Evolutionary conservation across 2,797 vertebrate species (phyloP).

Genomic region (Tenualosa ilisha): DNA sequence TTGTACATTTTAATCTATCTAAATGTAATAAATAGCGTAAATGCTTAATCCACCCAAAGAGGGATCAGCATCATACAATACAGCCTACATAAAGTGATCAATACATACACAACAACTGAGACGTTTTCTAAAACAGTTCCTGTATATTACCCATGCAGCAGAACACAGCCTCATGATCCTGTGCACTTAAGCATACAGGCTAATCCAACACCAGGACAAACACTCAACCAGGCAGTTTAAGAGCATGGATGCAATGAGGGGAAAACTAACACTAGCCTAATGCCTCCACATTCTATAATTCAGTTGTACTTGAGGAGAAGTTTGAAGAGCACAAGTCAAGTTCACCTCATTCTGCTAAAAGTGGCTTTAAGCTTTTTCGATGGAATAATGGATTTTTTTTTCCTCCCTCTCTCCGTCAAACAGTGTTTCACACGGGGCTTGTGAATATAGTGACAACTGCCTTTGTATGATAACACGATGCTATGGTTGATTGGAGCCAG

Average conservation of each 20-base stretch:
- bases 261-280: not conserved
- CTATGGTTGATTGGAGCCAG: conserved; percentile 20
- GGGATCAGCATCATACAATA: not conserved
- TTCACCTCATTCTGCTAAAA: not conserved
- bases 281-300: not conserved
- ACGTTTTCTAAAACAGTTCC: not conserved
- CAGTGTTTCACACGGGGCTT: conserved; percentile 25
- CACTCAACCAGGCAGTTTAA: not conserved
- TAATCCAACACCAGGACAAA: not conserved
- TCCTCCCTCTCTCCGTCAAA: conserved; percentile 11
- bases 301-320: not conserved
- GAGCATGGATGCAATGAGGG: not conserved
- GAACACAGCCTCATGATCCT: not conserved
- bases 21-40: not conserved
- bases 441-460: conserved; percentile 20
- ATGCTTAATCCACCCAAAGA: not conserved
- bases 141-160: not conserved
- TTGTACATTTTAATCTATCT: too few species aligned
- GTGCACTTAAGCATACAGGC: not conserved
- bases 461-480: conserved; percentile 22
- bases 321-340: not conserved
- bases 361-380: conserved; percentile 13
- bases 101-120: not conserved
- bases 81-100: not conserved
- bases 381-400: conserved; percentile 19